Conservation (phyloP, 2,888 invertebrate species). For the Idaea biselata region DNA sequence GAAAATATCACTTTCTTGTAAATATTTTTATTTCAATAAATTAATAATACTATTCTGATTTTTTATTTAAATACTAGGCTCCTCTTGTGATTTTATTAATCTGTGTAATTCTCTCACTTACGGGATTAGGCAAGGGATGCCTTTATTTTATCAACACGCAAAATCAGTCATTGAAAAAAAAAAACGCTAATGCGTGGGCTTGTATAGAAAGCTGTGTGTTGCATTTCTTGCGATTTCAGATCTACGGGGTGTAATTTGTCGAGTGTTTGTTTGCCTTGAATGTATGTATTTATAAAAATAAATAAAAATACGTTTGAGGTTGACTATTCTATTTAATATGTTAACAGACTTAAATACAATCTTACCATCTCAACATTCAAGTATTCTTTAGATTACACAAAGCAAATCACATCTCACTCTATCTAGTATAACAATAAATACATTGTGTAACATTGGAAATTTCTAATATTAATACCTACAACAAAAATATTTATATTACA, state of each 20-base stretch:
- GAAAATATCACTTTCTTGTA: background rate
- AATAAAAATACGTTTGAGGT: conserved; percentile 44
- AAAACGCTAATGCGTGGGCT: no score
- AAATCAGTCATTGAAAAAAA: no score
- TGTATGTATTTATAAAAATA: conserved; percentile 14
- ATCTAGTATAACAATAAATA: conserved; percentile 60
- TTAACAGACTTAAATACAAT: conserved; percentile 78
- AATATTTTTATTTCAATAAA: background rate
- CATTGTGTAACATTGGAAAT: conserved; percentile 63
- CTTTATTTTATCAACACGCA: no score
- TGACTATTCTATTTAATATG: conserved; percentile 65
- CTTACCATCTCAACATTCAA: conserved; percentile 66
- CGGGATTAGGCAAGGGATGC: no score
- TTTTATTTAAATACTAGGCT: background rate
- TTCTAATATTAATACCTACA: background rate
- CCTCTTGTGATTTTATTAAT: background rate
- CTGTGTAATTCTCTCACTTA: background rate
- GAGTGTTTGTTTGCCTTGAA: no score
- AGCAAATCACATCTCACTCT: conserved; percentile 60
- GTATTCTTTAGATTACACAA: conserved; percentile 57
- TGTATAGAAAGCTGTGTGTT: no score
- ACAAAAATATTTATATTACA: background rate
- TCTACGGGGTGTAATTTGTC: no score
- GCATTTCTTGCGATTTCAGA: no score
- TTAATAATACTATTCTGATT: background rate